phyloP scores from a whole-genome alignment of 2,797 vertebrate genomes.

The Oryzias sinensis region DNA sequence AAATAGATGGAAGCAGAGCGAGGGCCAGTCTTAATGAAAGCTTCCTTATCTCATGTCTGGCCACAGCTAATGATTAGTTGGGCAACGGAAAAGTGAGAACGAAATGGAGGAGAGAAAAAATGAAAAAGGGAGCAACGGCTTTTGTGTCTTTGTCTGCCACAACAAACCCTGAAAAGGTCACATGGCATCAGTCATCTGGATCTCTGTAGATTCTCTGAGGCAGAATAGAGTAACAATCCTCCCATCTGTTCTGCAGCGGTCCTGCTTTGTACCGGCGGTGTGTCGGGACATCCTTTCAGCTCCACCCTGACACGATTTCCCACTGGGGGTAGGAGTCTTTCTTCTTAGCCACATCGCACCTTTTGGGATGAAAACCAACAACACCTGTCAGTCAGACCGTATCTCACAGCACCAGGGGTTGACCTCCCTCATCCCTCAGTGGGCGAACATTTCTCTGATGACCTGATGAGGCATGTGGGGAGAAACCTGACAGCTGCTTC shows the following conservation, averaged over 20 bases:
- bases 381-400: background rate
- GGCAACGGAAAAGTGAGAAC: conserved; percentile 16
- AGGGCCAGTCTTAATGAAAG: conserved; percentile 34
- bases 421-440: background rate
- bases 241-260: background rate
- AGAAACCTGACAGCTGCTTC: too few species aligned
- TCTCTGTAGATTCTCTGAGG: background rate
- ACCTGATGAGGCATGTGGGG: too few species aligned
- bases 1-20: background rate
- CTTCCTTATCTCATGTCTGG: conserved; percentile 37
- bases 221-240: background rate
- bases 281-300: background rate
- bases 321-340: background rate
- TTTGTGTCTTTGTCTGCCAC: background rate
- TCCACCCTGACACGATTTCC: background rate
- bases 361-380: background rate
- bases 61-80: conserved; percentile 40
- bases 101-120: background rate
- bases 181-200: background rate
- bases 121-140: background rate
- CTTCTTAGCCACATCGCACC: background rate
- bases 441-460: too few species aligned
- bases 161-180: conserved; percentile 7
- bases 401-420: background rate
- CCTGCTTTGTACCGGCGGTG: background rate